Percentiles rank a stretch among this genome's conserved stretches.
phyloP scores from a whole-genome alignment of 37 sponge, comb jelly and placozoan genomes.

The Oscarella lobularis region DNA sequence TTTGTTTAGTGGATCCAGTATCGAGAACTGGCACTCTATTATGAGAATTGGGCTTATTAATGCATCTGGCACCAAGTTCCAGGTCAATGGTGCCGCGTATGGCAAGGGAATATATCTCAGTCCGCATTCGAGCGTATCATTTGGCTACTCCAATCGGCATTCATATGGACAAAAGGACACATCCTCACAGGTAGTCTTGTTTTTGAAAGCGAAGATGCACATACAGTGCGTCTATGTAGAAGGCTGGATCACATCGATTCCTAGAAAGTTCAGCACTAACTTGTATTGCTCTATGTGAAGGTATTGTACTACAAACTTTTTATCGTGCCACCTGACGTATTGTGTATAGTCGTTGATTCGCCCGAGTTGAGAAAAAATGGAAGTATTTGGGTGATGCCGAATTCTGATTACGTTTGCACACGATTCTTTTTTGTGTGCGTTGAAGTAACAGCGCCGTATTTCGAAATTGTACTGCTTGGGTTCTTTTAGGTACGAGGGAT shows the following conservation, averaged over 20 bases:
- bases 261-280: conserved; percentile 10
- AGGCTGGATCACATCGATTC: too few relatives aligned
- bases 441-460: too few relatives aligned
- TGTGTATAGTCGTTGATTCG: conserved; percentile 23
- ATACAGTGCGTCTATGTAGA: too few relatives aligned
- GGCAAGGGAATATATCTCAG: conserved; percentile 70
- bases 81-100: conserved; percentile 61
- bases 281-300: conserved; percentile 75
- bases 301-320: too few relatives aligned
- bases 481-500: too few relatives aligned
- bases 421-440: conserved; percentile 74
- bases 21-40: conserved; percentile 82
- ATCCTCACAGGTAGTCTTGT: too few relatives aligned
- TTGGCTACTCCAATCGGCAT: conserved; percentile 32
- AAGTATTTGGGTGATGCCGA: conserved; percentile 59
- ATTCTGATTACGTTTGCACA: conserved; percentile 60
- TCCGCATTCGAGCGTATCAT: conserved; percentile 38
- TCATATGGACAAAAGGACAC: too few relatives aligned
- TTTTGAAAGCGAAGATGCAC: too few relatives aligned
- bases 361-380: conserved; percentile 31
- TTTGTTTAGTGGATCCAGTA: conserved; percentile 47
- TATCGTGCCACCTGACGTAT: too few relatives aligned
- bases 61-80: conserved; percentile 68
- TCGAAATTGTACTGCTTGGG: too few relatives aligned
- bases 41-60: conserved; percentile 68